phyloP scores from a whole-genome alignment of 37 sponge, comb jelly and placozoan genomes.

The Chondrosia reniformis region DNA sequence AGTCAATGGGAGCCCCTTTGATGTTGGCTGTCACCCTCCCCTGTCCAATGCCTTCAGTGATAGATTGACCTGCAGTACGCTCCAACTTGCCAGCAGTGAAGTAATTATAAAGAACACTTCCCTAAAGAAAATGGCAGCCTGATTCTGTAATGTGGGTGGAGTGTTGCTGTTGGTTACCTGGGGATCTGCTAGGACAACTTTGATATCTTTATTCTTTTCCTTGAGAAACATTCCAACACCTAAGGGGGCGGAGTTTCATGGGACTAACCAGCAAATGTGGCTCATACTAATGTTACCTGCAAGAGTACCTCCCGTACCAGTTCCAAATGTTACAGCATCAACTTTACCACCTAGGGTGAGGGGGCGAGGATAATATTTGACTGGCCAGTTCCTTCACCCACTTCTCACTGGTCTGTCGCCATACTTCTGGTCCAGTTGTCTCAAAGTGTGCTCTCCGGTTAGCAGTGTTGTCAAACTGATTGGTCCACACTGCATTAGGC shows the following conservation, averaged over 20 bases:
- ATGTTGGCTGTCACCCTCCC: conserved; percentile 78
- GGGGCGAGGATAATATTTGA: not conserved
- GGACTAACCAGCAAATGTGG: not conserved
- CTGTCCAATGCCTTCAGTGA: conserved; percentile 93
- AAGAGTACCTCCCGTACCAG: conserved; percentile 87
- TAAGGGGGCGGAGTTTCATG: not conserved
- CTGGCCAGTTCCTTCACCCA: not conserved
- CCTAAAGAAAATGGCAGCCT: conserved; percentile 46
- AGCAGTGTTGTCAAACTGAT: conserved; percentile 91
- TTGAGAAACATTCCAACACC: conserved; percentile 81
- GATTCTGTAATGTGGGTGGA: no score
- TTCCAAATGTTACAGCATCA: conserved; percentile 79
- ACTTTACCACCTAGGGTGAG: conserved; percentile 64
- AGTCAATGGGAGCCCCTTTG: conserved; percentile 73
- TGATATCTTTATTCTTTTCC: conserved; percentile 56
- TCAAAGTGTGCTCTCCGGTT: conserved; percentile 76
- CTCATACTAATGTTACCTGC: no score
- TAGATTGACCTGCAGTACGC: conserved; percentile 69
- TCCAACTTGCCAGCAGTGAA: conserved; percentile 72
- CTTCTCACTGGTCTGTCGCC: conserved; percentile 64
- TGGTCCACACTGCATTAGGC: conserved; percentile 86
- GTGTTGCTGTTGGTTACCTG: no score
- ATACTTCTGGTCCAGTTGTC: conserved; percentile 89
- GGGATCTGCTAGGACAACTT: conserved; percentile 81
- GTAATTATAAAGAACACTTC: conserved; percentile 80